phyloP scores from a whole-genome alignment of 2,113 vertebrate species.

The Odontesthes bonariensis region DNA sequence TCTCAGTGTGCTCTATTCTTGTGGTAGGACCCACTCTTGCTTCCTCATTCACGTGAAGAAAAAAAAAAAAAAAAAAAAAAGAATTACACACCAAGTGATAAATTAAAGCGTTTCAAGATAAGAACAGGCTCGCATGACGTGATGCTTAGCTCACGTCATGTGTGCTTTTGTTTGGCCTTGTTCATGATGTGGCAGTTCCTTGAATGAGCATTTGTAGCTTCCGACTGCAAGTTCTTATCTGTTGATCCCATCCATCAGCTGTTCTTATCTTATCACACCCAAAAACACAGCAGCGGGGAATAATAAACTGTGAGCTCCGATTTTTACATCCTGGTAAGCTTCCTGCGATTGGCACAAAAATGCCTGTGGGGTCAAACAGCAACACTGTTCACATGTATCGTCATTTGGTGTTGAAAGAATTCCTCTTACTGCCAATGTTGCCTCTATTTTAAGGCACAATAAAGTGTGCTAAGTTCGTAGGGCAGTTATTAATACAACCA shows the following conservation, averaged over 20 bases:
- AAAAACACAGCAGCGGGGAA: constrained; percentile 44
- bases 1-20: constrained; percentile 92
- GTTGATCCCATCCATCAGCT: constrained; percentile 39
- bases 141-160: not conserved
- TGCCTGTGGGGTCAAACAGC: constrained; percentile 55
- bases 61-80: not conserved
- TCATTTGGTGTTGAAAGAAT: constrained; percentile 23
- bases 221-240: constrained; percentile 47
- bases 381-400: constrained; percentile 39
- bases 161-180: constrained; percentile 20
- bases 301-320: constrained; percentile 40
- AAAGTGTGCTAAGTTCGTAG: constrained; percentile 29
- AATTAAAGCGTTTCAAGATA: constrained; percentile 16
- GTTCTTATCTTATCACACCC: constrained; percentile 48
- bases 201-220: constrained; percentile 28
- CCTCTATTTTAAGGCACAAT: constrained; percentile 26
- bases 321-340: constrained; percentile 72
- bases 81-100: not conserved
- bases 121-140: not conserved
- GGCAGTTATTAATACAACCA: constrained; percentile 1
- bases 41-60: constrained; percentile 52
- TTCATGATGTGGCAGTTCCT: constrained; percentile 4
- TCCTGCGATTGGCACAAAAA: constrained; percentile 67
- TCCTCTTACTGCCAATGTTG: constrained; percentile 14
- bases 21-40: constrained; percentile 84